phyloP scores from a whole-genome alignment of 2,797 vertebrate genomes.

The Streptopelia turtur region DNA sequence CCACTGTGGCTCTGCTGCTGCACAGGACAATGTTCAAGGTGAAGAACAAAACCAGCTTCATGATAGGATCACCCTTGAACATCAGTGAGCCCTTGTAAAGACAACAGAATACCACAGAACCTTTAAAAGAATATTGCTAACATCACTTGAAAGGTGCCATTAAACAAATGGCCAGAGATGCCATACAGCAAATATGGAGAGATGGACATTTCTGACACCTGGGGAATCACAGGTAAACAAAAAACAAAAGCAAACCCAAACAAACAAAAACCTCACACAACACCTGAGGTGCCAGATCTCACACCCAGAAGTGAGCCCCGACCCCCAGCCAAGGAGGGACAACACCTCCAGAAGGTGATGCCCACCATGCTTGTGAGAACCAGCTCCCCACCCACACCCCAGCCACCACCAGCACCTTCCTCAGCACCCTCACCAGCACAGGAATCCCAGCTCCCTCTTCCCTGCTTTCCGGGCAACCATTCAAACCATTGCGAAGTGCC shows the following conservation, averaged over 20 bases:
- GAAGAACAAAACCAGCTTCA: neutral
- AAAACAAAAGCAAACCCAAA: neutral
- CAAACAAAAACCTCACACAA: neutral
- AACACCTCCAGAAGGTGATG: neutral
- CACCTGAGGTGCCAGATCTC: neutral
- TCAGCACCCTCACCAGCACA: accelerated
- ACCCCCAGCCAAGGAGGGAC: neutral
- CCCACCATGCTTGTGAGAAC: accelerated
- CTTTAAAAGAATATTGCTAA: neutral
- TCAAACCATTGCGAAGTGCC: neutral
- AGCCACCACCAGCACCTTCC: neutral
- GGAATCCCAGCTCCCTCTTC: neutral
- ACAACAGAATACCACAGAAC: neutral
- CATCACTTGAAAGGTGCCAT: neutral
- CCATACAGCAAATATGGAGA: accelerated
- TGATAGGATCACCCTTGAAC: neutral
- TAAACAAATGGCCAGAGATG: neutral
- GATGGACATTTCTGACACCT: neutral
- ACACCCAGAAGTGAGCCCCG: neutral
- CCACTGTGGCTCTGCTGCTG: neutral
- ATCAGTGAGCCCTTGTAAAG: neutral
- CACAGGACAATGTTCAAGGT: neutral
- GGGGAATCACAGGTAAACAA: accelerated
- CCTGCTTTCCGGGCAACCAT: accelerated
- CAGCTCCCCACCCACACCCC: neutral